Base-by-base conservation (phyloP, 2,113 vertebrate genomes). In the Lipotes vexillifer region DNA sequence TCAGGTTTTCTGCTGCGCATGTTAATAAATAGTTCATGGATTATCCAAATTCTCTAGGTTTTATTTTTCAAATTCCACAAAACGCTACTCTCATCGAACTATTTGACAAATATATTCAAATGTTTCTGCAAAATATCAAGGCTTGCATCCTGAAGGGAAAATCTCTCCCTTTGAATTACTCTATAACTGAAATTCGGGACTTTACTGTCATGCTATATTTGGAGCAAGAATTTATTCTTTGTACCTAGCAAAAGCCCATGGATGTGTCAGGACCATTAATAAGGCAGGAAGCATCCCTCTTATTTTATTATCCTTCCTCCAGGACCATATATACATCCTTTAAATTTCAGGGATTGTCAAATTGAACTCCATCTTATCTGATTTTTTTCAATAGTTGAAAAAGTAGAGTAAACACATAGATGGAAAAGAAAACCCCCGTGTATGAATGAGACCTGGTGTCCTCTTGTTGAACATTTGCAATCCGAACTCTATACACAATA, bases 61-160 rank as follows among this genome's bases (percentile, higher is more conserved):
- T 95, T 90, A 69, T 65, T 94, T 94, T 91, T 90, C 10, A 81
- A 74, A 88, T 87, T 92, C 44, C 23, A 72, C 89, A n/a, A 82
- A 91, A 86, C 81, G 38, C 38, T 4, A 38, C 27, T 80, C 17
- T 83, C 21, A 78, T 36, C 8, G 3, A 59, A 57, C 15, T 38
- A 41, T 55, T 49, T 88, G 44, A 72, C 59, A 91, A 69, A 72
- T 15, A 41, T 87, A 77, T 65, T 92, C 63, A 93, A 88, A 36
- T 90, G 13, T 57, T 91, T 68, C 38, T 78, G 41, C 36, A 69
- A 82, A 97, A 66, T 33, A 78, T 29, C 44, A 80, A n/a, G 13
- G 36, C 33, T 82, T n/a, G 31, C 10, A 77, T 93, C 52, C 71
- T 74, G 15, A 57, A 86, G 31, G 46, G 12, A 29, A 23, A 66